Conservation (phyloP, 2,113 vertebrate genomes). For the Cathartes aura region DNA sequence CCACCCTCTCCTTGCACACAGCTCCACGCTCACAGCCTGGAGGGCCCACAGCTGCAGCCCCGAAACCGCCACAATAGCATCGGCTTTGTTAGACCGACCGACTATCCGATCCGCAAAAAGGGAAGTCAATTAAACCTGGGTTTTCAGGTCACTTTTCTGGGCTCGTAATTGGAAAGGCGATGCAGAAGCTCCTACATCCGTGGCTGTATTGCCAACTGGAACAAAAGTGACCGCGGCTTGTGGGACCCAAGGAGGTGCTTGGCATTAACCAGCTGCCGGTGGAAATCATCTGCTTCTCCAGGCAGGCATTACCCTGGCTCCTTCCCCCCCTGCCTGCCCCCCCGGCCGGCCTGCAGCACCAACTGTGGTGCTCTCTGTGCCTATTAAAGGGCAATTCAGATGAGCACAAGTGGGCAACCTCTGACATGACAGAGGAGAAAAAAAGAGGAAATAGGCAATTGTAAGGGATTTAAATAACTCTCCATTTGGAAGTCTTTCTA, state of each 20-base stretch:
- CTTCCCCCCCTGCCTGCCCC: neutral
- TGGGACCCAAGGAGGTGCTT: neutral
- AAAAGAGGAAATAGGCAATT: neutral
- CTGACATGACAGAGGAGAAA: neutral
- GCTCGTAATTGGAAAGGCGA: neutral
- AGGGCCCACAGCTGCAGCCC: neutral
- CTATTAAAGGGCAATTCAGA: neutral
- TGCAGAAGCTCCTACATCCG: neutral
- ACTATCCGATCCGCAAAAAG: neutral
- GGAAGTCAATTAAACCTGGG: neutral
- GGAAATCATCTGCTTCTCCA: neutral
- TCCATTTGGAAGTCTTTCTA: neutral
- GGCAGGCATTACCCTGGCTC: neutral
- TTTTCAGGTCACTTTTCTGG: neutral
- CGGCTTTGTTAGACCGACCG: neutral
- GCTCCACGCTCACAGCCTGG: neutral
- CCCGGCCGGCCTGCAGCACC: neutral
- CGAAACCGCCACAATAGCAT: neutral
- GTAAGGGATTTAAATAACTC: neutral
- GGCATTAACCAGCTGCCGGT: neutral
- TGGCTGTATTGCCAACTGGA: neutral
- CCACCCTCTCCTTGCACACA: fast-evolving
- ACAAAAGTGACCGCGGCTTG: neutral
- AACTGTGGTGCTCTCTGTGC: neutral
- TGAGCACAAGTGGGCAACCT: neutral